Evolutionary conservation across 92 coral and sea anemone species (phyloP).

Genomic region (Porites rus): DNA sequence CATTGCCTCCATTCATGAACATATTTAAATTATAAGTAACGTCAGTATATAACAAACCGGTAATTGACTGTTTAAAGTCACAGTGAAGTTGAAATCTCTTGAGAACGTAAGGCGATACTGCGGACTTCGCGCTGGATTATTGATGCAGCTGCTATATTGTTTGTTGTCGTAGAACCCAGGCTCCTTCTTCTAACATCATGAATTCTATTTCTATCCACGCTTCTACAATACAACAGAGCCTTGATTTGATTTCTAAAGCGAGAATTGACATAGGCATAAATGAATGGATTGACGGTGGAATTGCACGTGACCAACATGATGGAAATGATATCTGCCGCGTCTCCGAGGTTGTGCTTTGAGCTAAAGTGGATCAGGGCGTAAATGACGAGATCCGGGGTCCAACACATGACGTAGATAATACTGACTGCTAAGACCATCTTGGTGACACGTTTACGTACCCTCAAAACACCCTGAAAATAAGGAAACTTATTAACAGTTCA

Average conservation of each 20-base stretch:
- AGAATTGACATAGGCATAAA: neutral
- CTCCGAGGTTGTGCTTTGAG: neutral
- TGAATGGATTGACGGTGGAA: slow-evolving; percentile 10
- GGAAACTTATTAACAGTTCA: no score
- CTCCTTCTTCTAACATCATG: neutral
- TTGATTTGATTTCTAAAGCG: neutral
- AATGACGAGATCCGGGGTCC: neutral
- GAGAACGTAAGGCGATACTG: neutral
- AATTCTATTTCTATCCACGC: neutral
- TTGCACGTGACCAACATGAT: slow-evolving; percentile 9
- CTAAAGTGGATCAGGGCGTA: slow-evolving; percentile 6
- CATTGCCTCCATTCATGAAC: no score
- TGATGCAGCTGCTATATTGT: neutral
- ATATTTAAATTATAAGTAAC: no score
- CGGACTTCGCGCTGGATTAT: neutral
- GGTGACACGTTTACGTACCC: slow-evolving; percentile 10
- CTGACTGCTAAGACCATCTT: slow-evolving; percentile 10
- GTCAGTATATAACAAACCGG: no score
- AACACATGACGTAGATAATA: neutral
- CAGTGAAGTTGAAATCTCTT: neutral
- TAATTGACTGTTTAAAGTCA: neutral
- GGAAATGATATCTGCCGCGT: neutral
- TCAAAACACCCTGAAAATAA: neutral
- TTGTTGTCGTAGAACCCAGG: neutral
- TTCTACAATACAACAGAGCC: neutral